These are phyloP conservation scores for Ectemnius lituratus DNA, from an alignment of 2,888 invertebrate species.

Conservation along the genomic window DNA sequence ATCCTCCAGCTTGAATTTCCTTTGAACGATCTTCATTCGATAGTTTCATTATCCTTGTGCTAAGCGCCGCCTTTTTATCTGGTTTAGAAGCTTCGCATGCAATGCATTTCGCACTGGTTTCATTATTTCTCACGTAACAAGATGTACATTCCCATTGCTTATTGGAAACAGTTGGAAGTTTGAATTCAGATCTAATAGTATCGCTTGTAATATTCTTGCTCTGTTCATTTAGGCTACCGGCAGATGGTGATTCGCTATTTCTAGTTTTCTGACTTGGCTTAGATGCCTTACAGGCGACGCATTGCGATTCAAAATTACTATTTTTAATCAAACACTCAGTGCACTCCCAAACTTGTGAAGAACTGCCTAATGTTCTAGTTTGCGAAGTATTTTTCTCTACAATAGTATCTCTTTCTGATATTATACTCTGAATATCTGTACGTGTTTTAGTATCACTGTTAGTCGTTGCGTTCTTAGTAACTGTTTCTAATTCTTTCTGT, in stretches of 20 bases:
- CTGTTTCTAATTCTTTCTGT: constrained; percentile 1
- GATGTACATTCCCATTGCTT: constrained; percentile 81
- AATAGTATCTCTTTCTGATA: background rate
- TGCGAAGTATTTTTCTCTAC: background rate
- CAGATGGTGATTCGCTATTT: constrained; percentile 21
- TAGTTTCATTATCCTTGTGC: constrained; percentile 16
- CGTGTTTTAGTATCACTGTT: constrained; percentile 18
- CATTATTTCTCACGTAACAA: constrained; percentile 80
- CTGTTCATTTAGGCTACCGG: constrained; percentile 25
- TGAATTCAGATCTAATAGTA: constrained; percentile 64
- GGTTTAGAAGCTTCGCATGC: constrained; percentile 80
- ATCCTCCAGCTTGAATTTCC: constrained; percentile 69
- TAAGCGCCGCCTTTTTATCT: constrained; percentile 49
- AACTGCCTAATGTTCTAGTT: constrained; percentile 3
- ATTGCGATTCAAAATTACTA: constrained; percentile 60
- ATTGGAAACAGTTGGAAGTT: constrained; percentile 36
- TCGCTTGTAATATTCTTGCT: constrained; percentile 38
- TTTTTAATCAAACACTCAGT: constrained; percentile 75
- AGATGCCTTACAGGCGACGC: constrained; percentile 72
- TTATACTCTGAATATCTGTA: background rate
- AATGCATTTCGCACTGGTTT: constrained; percentile 77
- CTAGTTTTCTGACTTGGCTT: constrained; percentile 49
- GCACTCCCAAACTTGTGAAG: constrained; percentile 72
- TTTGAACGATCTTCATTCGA: constrained; percentile 33
- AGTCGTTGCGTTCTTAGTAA: background rate